A percentile compares a stretch with the other conserved stretches of the same genome.
Evolutionary conservation across 2,113 vertebrate species (phyloP).

Genomic region (Crotalus tigris): DNA sequence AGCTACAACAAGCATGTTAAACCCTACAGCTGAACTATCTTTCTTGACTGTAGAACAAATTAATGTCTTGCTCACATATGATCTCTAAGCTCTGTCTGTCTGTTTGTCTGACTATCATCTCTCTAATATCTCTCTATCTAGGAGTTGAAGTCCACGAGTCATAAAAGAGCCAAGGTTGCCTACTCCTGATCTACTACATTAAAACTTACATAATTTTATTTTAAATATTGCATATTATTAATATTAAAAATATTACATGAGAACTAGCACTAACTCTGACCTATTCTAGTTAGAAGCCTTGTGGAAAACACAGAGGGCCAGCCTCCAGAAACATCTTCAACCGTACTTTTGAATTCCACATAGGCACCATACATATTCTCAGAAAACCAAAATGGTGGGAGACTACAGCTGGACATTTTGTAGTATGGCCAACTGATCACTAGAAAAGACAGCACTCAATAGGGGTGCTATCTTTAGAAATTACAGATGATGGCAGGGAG

Average conservation of each 20-base stretch:
- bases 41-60: neutral
- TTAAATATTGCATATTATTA: too few relatives aligned
- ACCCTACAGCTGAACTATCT: neutral
- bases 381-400: neutral
- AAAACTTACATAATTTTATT: neutral
- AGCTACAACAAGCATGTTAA: neutral
- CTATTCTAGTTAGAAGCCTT: neutral
- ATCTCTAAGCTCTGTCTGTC: neutral
- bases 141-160: too few relatives aligned
- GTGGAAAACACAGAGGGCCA: neutral
- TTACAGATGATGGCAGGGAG: neutral
- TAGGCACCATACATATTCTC: neutral
- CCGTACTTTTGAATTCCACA: neutral
- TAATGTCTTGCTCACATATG: neutral
- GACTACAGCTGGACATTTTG: neutral
- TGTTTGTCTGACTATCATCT: too few relatives aligned
- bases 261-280: neutral
- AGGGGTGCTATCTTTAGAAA: neutral
- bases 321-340: neutral
- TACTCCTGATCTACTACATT: neutral
- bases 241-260: too few relatives aligned
- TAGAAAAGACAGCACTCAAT: neutral
- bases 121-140: neutral
- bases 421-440: neutral
- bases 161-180: too few relatives aligned